phyloP scores from a whole-genome alignment of 1,140 invertebrate genomes.

The Geopemphigus sp. region DNA sequence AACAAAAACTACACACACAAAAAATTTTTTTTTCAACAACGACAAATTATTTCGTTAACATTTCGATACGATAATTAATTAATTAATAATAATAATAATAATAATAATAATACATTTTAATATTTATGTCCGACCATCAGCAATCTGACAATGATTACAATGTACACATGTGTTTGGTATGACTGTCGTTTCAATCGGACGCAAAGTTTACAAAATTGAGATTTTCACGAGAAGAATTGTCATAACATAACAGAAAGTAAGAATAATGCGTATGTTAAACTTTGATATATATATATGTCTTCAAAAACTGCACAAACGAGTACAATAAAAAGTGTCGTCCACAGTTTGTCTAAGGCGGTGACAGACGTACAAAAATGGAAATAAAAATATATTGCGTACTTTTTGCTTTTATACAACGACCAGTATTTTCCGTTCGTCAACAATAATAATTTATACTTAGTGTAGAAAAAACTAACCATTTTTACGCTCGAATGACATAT shows the following conservation, averaged over 20 bases:
- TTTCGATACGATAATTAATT: neutral
- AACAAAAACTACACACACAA: slow-evolving; percentile 16
- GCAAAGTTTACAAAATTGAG: slow-evolving; percentile 13
- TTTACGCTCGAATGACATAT: neutral
- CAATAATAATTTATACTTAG: slow-evolving; percentile 14
- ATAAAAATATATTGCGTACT: slow-evolving; percentile 42
- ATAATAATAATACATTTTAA: neutral
- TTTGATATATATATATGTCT: neutral
- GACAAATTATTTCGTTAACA: neutral
- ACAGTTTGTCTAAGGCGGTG: neutral
- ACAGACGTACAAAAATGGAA: slow-evolving; percentile 28
- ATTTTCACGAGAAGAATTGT: neutral
- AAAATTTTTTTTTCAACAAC: neutral
- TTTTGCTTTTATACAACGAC: slow-evolving; percentile 22
- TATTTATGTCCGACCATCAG: neutral
- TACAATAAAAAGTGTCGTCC: neutral
- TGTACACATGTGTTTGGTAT: neutral
- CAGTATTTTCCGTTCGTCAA: neutral
- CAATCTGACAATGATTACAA: neutral
- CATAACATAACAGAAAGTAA: neutral
- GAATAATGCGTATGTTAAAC: neutral
- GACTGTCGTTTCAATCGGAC: neutral
- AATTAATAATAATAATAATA: neutral
- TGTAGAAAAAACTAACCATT: neutral
- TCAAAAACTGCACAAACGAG: neutral